A percentile compares a stretch with the other conserved stretches of the same genome.
Evolutionary conservation across 2,888 invertebrate species (phyloP).

Genomic region (Ecdyonurus torrentis): DNA sequence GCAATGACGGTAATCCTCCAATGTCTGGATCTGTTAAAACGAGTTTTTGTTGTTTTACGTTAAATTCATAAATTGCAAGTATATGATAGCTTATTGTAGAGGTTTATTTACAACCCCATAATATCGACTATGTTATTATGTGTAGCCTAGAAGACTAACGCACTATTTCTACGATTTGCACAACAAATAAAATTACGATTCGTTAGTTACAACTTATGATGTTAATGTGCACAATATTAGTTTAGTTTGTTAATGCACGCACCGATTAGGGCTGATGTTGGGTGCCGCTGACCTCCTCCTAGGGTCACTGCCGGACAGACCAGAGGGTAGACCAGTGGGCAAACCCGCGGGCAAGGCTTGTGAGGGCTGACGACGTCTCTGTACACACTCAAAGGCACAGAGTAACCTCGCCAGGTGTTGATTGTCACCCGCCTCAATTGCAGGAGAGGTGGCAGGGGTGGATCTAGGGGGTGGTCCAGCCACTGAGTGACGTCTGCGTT

Average conservation of each 20-base stretch:
- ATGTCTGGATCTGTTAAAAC: too few relatives aligned
- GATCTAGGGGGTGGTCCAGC: not conserved
- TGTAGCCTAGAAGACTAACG: too few relatives aligned
- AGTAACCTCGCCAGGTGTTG: not conserved
- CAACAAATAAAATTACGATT: too few relatives aligned
- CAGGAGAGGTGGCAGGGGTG: not conserved
- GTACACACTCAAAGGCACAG: constrained; percentile 1
- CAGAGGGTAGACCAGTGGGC: constrained; percentile 1
- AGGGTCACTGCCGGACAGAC: not conserved
- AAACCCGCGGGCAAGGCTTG: not conserved
- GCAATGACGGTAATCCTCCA: too few relatives aligned
- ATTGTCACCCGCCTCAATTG: not conserved
- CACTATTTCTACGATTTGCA: too few relatives aligned
- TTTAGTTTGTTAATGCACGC: not conserved
- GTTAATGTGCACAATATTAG: too few relatives aligned
- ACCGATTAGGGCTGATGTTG: not conserved
- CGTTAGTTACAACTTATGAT: too few relatives aligned
- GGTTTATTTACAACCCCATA: too few relatives aligned
- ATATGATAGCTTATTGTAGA: too few relatives aligned
- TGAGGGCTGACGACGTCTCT: not conserved
- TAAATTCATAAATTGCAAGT: too few relatives aligned
- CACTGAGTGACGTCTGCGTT: constrained; percentile 1
- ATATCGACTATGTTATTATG: too few relatives aligned
- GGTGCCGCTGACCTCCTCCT: not conserved
- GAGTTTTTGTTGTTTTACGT: too few relatives aligned